These are phyloP conservation scores for Passer montanus DNA, from an alignment of 2,113 vertebrate species.

Conservation along the genomic window DNA sequence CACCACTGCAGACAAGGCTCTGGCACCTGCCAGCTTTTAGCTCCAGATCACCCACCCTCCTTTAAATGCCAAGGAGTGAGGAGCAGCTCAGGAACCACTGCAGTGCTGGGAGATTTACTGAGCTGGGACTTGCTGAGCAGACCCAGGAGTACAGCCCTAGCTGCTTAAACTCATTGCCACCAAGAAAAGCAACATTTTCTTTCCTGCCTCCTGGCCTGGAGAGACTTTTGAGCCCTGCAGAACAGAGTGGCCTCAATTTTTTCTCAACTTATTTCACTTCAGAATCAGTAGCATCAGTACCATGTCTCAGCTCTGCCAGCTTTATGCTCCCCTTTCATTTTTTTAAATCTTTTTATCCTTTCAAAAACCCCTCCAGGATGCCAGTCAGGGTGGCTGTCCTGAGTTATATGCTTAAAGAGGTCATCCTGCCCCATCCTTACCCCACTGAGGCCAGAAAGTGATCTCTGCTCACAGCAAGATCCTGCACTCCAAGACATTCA, in stretches of 20 bases:
- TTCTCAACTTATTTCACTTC: neutral
- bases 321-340: neutral
- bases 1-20: neutral
- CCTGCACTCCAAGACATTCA: neutral
- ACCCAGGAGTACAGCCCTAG: neutral
- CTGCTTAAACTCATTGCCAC: neutral
- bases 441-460: fast-evolving
- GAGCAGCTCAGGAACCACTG: neutral
- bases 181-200: neutral
- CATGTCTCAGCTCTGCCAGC: neutral
- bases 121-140: neutral
- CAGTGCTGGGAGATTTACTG: neutral
- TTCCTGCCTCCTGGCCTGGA: neutral
- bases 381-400: neutral
- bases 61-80: neutral
- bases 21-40: neutral
- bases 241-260: neutral
- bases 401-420: neutral
- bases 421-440: neutral
- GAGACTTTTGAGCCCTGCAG: neutral
- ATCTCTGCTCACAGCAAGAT: neutral
- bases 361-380: neutral
- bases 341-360: neutral
- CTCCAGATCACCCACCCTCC: neutral
- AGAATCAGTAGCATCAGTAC: neutral